Base-by-base conservation (phyloP, 2,888 invertebrate species). In the Dorcus parallelipipedus region DNA sequence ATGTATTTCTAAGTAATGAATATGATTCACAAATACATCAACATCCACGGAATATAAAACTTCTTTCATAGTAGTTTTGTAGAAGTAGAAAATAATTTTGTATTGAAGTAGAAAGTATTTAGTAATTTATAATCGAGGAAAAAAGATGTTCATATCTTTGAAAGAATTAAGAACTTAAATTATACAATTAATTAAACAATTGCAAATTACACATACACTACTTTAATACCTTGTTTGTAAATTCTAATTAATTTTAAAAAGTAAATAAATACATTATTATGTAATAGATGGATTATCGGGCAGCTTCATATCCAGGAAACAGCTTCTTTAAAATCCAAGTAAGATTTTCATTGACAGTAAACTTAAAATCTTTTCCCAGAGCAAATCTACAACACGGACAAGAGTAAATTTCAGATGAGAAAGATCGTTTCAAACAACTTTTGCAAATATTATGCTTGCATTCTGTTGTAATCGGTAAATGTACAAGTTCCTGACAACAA, bases 381-480 rank as follows among this genome's bases (percentile, higher is more conserved):
- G 82, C 81, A 39, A 79, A 73, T 6, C 91, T 81, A 73, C 93
- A 93, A 56, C 82, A 82, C 0, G 92, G 90, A 71, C 93, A 93
- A 0, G 77, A 79, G 64, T 79, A 83, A 0, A 85, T 80, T 33
- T 84, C 82, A 0, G 85, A 85, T 7, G 81, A 78, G 73, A 90
- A 89, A 0, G 90, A 88, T 49, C 86, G 77, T 68, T 83, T 82
- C 54, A 92, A 72, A 71, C 92, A 92, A 1, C 73, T 75, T 81
- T 86, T 79, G 71, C 93, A 93, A 62, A 91, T 85, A 71, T 89
- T 92, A 72, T 93, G 93, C 45, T 78, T 75, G 69, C 93, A 93
- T 0, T 83, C 79, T 0, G 89, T 88, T 0, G 91, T 92, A 14
- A 91, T 81, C 0, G 93, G 92, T 57, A 81, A 80, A 58, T 79